Base-by-base conservation (phyloP, 2,888 invertebrate species). In the Margaritifera margaritifera region DNA sequence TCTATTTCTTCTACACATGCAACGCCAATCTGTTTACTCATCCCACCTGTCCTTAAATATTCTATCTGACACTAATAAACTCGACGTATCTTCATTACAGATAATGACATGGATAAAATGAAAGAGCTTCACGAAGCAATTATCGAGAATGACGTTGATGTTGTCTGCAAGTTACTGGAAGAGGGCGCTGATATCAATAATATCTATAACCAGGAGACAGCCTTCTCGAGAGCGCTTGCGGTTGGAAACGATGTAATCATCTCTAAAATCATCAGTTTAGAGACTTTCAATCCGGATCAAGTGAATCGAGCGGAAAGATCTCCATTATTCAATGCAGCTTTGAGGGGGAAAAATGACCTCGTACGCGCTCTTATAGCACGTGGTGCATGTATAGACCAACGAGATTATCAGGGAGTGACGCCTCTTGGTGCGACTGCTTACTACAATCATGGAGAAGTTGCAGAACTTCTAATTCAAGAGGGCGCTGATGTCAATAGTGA, bases 401-500 rank as follows among this genome's bases (percentile, higher is more conserved):
- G 59, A 51, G 75, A 79, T 68, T 66, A 72, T 31, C 64, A 69
- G 8, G 69, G 75, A 50, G 70, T 72, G 20, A 77, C 81, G 3
- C 78, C 81, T 15, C 67, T 81, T 24, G 68, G 72, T 52, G 67
- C 68, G 2, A 69, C 74, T 22, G 66, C 68, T 0, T 66, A 69
- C 59, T 42, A 57, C 19, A 69, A 75, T 31, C 31, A 62, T 42
- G 54, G 62, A 6, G 59, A 71, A 31, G 50, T 68, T 54, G 78
- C 74, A 11, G 59, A 71, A 19, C 56, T 72, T 52, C 69, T 81
- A 24, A 73, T 78, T n/a, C 54, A 74, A 57, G 55, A 71, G n/a
- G 76, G 74, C 18, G 78, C 79, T 18, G 58, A 76, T 53, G 51
- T 81, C 15, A 73, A 79, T 60, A 42, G 62, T n/a, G 50, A 54